A percentile compares a stretch with the other conserved stretches of the same genome.
phyloP scores from a whole-genome alignment of 2,888 invertebrate species.

The Rhamnusium bicolor region DNA sequence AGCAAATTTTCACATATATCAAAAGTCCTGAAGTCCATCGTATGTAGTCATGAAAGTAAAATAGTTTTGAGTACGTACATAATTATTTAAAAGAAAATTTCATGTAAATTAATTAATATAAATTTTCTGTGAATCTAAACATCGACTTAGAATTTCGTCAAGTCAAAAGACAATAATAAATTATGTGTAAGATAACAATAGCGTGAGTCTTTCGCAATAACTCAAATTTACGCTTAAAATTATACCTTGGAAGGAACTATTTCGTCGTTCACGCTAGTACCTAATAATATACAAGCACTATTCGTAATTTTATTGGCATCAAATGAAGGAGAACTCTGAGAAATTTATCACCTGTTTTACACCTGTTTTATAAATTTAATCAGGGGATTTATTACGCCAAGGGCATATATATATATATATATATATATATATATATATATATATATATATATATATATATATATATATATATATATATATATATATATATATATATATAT shows the following conservation, averaged over 20 bases:
- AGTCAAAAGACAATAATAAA: constrained; percentile 1
- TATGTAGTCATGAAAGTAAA: too few relatives aligned
- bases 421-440: too few relatives aligned
- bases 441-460: too few relatives aligned
- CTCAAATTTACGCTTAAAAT: constrained; percentile 8
- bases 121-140: background rate
- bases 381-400: background rate
- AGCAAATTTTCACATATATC: too few relatives aligned
- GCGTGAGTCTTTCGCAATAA: constrained; percentile 19
- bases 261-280: background rate
- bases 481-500: too few relatives aligned
- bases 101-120: background rate
- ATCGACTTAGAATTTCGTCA: background rate
- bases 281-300: constrained; percentile 10
- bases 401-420: too few relatives aligned
- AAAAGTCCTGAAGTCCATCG: too few relatives aligned
- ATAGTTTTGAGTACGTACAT: too few relatives aligned
- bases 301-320: background rate
- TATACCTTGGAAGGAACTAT: background rate
- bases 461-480: too few relatives aligned
- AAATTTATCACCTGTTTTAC: constrained; percentile 16
- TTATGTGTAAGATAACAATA: constrained; percentile 17
- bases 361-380: constrained; percentile 11
- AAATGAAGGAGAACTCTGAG: constrained; percentile 5
- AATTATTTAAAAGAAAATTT: too few relatives aligned